These are phyloP conservation scores for Calliopum simillimum DNA, from an alignment of 2,888 invertebrate genomes.

Conservation along the genomic window DNA sequence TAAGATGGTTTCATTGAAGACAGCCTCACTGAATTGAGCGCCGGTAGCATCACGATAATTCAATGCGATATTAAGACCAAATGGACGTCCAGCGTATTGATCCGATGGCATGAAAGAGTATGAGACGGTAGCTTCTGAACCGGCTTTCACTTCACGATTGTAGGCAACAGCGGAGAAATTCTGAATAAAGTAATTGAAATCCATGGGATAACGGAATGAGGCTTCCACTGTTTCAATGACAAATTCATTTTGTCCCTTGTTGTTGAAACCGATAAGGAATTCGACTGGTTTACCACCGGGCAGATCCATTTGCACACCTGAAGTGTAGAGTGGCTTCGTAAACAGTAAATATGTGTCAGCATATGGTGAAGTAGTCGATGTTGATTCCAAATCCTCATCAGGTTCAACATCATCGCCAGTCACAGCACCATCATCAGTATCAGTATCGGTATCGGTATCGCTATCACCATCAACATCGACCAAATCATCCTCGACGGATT, in stretches of 20 bases:
- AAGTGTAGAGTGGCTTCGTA: conserved; percentile 77
- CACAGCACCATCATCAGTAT: conserved; percentile 73
- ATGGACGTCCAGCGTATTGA: conserved; percentile 95
- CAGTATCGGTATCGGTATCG: conserved; percentile 73
- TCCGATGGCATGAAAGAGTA: conserved; percentile 97
- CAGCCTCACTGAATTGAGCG: conserved; percentile 80
- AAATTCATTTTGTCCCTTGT: conserved; percentile 93
- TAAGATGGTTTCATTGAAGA: conserved; percentile 97
- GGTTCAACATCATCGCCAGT: conserved; percentile 73
- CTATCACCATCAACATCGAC: conserved; percentile 69
- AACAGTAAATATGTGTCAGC: conserved; percentile 93
- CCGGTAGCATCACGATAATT: conserved; percentile 85
- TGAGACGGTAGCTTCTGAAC: conserved; percentile 92
- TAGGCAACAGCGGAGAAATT: conserved; percentile 95
- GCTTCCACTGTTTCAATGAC: conserved; percentile 94
- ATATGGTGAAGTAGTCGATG: conserved; percentile 84
- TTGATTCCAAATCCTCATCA: conserved; percentile 70
- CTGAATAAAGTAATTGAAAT: conserved; percentile 97
- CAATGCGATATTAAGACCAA: conserved; percentile 93
- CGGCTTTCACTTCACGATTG: conserved; percentile 88
- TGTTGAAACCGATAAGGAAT: conserved; percentile 95
- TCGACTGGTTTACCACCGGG: conserved; percentile 90
- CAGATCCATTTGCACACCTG: conserved; percentile 76
- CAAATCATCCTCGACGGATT: conserved; percentile 72
- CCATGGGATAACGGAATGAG: conserved; percentile 98